phyloP scores from a whole-genome alignment of 1,140 invertebrate genomes.

The Tetragonula clypearis region DNA sequence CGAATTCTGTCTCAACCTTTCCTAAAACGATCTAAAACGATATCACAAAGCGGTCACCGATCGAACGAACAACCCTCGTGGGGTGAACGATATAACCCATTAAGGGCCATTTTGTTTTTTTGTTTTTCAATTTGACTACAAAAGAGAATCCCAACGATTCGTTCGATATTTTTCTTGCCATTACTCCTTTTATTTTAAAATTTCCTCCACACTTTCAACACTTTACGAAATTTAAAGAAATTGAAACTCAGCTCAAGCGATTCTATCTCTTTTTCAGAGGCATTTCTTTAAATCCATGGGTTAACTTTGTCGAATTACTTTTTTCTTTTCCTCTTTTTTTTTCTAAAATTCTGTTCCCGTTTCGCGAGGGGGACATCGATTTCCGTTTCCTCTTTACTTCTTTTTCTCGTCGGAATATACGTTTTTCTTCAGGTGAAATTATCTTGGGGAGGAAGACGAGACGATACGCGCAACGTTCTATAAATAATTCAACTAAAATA shows the following conservation, averaged over 20 bases:
- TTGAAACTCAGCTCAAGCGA: not conserved
- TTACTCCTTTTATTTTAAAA: not conserved
- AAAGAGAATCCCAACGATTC: too few species aligned
- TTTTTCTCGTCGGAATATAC: not conserved
- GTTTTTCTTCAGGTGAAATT: not conserved
- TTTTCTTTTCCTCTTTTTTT: too few species aligned
- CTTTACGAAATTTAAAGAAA: too few species aligned
- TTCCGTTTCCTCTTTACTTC: not conserved
- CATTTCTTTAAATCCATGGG: not conserved
- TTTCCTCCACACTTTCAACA: too few species aligned
- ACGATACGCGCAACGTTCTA: conserved; percentile 50
- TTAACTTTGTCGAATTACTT: not conserved
- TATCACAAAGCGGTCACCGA: conserved; percentile 9
- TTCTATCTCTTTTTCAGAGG: too few species aligned
- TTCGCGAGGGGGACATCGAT: not conserved
- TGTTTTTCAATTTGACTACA: too few species aligned
- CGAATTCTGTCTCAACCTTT: conserved; percentile 46
- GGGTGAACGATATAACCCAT: too few species aligned
- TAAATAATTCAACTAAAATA: conserved; percentile 72
- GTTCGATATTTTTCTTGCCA: too few species aligned
- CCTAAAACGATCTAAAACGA: conserved; percentile 21
- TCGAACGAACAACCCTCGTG: not conserved
- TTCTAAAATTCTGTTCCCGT: not conserved
- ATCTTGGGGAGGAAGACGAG: not conserved
- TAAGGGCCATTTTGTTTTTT: too few species aligned